phyloP scores from a whole-genome alignment of 2,113 vertebrate genomes.

The Oreamnos americanus region DNA sequence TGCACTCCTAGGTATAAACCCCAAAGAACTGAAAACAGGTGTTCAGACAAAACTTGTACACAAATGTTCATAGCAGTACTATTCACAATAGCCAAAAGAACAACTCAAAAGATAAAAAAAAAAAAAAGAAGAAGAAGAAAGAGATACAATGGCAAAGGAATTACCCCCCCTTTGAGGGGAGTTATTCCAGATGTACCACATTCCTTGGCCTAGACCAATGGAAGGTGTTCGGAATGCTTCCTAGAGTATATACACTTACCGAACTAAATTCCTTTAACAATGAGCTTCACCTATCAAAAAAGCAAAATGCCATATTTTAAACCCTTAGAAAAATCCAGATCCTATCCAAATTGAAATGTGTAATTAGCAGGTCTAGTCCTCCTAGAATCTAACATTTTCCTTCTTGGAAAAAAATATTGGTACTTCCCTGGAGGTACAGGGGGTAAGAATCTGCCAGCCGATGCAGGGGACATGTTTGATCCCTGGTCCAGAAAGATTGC shows the following conservation, averaged over 20 bases:
- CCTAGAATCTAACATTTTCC: not conserved
- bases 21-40: not conserved
- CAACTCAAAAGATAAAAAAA: not conserved
- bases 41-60: not conserved
- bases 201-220: not conserved
- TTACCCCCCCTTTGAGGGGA: not conserved
- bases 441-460: not conserved
- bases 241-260: not conserved
- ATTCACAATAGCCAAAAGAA: not conserved
- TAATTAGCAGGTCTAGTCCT: not conserved
- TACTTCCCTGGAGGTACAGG: not conserved
- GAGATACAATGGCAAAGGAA: not conserved
- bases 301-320: not conserved
- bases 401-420: not conserved
- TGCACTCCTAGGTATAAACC: not conserved
- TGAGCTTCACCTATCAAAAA: not conserved
- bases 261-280: not conserved
- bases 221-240: not conserved
- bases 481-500: not conserved
- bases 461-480: not conserved
- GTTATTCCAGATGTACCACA: not conserved
- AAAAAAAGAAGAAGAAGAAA: not conserved
- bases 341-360: not conserved
- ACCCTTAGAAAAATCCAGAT: not conserved
- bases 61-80: not conserved